A percentile compares a stretch with the other conserved stretches of the same genome.
phyloP scores from a whole-genome alignment of 1,140 invertebrate genomes.

The Delia radicum region DNA sequence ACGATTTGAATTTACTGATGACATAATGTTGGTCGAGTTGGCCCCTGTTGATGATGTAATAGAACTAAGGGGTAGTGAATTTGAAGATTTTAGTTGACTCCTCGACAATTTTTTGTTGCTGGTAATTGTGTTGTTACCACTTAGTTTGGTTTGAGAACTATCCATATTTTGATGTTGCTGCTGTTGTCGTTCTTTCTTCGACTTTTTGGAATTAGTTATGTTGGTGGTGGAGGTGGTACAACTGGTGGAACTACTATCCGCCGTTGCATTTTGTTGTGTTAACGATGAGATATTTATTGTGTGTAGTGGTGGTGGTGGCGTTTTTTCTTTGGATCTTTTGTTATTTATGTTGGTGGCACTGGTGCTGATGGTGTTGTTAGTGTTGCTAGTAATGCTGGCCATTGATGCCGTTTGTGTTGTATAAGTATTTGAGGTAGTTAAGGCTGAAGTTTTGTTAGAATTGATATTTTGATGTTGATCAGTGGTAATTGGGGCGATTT shows the following conservation, averaged over 20 bases:
- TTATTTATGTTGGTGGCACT: not conserved
- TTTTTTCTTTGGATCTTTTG: constrained; percentile 27
- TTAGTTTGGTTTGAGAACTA: not conserved
- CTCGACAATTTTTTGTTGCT: not conserved
- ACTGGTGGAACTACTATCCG: not conserved
- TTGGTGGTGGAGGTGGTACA: not conserved
- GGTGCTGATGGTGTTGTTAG: not conserved
- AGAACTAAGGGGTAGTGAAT: constrained; percentile 37
- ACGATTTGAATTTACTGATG: constrained; percentile 41
- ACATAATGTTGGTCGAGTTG: constrained; percentile 13
- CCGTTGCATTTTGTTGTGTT: not conserved
- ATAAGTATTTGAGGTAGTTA: constrained; percentile 25
- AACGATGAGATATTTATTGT: not conserved
- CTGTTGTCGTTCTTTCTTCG: not conserved
- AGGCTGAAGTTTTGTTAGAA: not conserved
- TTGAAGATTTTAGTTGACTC: constrained; percentile 23
- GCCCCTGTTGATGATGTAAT: constrained; percentile 2
- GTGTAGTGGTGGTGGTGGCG: not conserved
- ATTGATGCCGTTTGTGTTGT: constrained; percentile 13
- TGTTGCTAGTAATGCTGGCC: not conserved
- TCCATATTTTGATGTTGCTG: not conserved
- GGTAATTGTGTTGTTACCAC: not conserved
- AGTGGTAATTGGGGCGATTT: not conserved
- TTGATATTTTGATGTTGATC: constrained; percentile 30
- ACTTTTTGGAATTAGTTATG: constrained; percentile 29